Evolutionary conservation across 2,888 invertebrate species (phyloP), one percentile per base, ranked within the genome.

Genomic region (Chrysolina haemoptera): DNA sequence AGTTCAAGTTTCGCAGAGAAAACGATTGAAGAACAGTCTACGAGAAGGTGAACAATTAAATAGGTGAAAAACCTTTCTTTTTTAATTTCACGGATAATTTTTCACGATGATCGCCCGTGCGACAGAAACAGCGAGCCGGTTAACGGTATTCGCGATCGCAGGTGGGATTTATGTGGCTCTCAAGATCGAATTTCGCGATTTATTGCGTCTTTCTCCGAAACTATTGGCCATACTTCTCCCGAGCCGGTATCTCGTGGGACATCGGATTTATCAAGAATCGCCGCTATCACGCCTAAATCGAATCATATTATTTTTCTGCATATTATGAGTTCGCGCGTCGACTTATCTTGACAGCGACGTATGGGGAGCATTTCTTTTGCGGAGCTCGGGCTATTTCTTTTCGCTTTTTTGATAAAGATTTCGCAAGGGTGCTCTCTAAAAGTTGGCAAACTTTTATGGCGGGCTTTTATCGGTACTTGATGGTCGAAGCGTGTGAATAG

Each of bases 121-220:
- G 53, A 50, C 67, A 16, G 67, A 20, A 67, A 67, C 40, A 53
- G 63, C 73, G 55, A 55, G 73, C 43, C 68, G 62, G 53, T 63
- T 64, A 68, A 65, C 64, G 65, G 65, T 62, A 68, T 70, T 75
- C 69, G 59, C 62, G 86, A 86, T 87, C 87, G 83, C 88, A 88
- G 87, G 87, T 88, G 87, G 87, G 85, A 88, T 88, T 88, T 88
- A 88, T 88, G 86, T 86, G 84, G 83, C 86, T 85, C 86, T 84
- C 85, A 86, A 87, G 87, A 88, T 88, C 87, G 87, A 87, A 87
- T 87, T 86, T 84, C 82, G 83, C 86, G 88, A 88, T 88, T 88
- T 88, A 88, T 86, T 83, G 83, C 85, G 83, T 82, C 87, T 86
- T 88, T 88, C 87, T 86, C 79, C 82, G 85, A 86, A 87, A 87